These are phyloP conservation scores for Apodemus sylvaticus DNA, from an alignment of 2,113 vertebrate genomes.

Conservation along the genomic window DNA sequence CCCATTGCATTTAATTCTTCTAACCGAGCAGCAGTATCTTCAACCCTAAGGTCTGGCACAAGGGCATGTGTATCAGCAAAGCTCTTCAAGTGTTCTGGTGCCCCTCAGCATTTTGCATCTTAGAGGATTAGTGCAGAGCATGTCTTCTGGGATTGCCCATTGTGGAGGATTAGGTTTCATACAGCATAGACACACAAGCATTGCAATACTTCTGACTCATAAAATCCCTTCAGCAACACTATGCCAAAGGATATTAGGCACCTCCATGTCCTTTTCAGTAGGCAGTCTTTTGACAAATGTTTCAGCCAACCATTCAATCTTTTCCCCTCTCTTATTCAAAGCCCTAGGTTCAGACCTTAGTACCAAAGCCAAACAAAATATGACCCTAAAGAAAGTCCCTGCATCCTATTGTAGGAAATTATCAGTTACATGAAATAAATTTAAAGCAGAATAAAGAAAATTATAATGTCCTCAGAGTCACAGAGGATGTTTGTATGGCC, in stretches of 20 bases:
- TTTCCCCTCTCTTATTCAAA: background rate
- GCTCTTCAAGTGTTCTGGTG: background rate
- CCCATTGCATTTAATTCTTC: background rate
- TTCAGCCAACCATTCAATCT: background rate
- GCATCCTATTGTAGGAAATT: background rate
- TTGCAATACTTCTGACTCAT: background rate
- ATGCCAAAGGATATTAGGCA: background rate
- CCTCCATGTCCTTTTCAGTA: background rate
- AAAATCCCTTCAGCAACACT: background rate
- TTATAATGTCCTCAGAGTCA: background rate
- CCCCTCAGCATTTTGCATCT: background rate
- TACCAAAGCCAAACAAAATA: background rate
- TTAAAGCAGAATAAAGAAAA: background rate
- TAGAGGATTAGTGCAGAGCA: background rate
- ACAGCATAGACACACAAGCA: background rate
- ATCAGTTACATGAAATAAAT: background rate
- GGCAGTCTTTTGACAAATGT: background rate
- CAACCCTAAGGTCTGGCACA: background rate
- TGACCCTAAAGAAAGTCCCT: background rate
- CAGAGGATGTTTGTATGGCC: background rate
- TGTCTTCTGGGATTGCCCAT: background rate
- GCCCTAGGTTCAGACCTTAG: background rate
- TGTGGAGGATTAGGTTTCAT: background rate
- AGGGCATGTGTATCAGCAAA: background rate
- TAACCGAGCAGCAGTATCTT: background rate